Evolutionary conservation across 2,888 invertebrate species (phyloP).

Genomic region (Troglohyphantes excavatus): DNA sequence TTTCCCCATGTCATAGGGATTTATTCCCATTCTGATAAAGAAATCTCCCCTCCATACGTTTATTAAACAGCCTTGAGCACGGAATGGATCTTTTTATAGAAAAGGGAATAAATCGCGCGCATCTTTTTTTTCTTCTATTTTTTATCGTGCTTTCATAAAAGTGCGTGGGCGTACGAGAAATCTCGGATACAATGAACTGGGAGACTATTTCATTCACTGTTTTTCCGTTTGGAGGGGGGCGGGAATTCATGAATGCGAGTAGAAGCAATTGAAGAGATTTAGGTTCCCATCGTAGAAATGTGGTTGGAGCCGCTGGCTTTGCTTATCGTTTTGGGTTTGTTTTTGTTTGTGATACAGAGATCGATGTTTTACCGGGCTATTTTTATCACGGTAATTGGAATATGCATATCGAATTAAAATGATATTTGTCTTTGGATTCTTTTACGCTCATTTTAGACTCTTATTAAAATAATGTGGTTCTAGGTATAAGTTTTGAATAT

Average conservation of each 20-base stretch:
- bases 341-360: neutral
- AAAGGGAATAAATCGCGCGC: neutral
- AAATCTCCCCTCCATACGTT: neutral
- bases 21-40: conserved; percentile 3
- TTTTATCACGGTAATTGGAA: neutral
- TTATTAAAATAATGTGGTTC: too few relatives aligned
- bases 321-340: neutral
- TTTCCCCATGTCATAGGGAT: conserved; percentile 30
- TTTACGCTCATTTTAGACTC: too few relatives aligned
- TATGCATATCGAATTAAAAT: neutral
- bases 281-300: conserved; percentile 2
- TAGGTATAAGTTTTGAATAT: too few relatives aligned
- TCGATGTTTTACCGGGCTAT: neutral
- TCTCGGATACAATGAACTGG: conserved; percentile 54
- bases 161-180: conserved; percentile 38
- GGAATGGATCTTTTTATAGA: neutral
- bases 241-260: conserved; percentile 48
- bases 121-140: neutral
- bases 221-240: conserved; percentile 17
- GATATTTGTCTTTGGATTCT: too few relatives aligned
- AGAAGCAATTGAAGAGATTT: neutral
- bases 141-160: conserved; percentile 27
- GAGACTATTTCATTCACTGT: conserved; percentile 42
- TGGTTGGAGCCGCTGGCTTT: neutral
- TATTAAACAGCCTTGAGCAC: neutral